These are phyloP conservation scores for Drosophila meridiana DNA, from an alignment of 2,888 invertebrate genomes.

Conservation along the genomic window DNA sequence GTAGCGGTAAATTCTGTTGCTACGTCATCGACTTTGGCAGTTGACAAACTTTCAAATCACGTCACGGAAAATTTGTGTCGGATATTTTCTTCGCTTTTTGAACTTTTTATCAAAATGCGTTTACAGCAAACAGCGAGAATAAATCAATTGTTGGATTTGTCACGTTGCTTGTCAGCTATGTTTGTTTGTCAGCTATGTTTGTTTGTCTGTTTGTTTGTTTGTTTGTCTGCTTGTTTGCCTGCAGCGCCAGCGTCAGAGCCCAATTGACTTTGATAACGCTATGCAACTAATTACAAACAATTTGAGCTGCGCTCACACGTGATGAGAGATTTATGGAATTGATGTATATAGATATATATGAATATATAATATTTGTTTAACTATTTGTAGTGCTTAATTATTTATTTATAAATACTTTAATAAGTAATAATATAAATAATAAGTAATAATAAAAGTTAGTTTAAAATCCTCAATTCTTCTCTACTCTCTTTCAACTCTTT, in stretches of 20 bases:
- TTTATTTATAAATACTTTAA: not conserved
- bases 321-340: slow-evolving; percentile 4
- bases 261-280: slow-evolving; percentile 41
- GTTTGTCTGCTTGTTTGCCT: slow-evolving; percentile 44
- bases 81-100: slow-evolving; percentile 5
- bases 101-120: slow-evolving; percentile 47
- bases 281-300: slow-evolving; percentile 28
- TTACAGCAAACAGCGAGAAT: slow-evolving; percentile 55
- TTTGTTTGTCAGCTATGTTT: slow-evolving; percentile 1
- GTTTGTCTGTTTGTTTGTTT: slow-evolving; percentile 6
- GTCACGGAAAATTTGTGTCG: slow-evolving; percentile 61
- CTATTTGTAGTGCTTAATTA: not conserved
- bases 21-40: slow-evolving; percentile 45
- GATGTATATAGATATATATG: not conserved
- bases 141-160: slow-evolving; percentile 62
- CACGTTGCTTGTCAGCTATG: slow-evolving; percentile 12
- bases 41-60: slow-evolving; percentile 38
- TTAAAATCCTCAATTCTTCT: not conserved
- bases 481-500: not conserved
- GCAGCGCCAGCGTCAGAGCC: slow-evolving; percentile 56
- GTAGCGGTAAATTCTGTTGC: slow-evolving; percentile 19
- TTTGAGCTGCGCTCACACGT: slow-evolving; percentile 19
- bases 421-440: too few species aligned
- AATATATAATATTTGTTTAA: not conserved
- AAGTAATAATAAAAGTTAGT: too few species aligned